Evolutionary conservation across 2,888 invertebrate species (phyloP), one percentile per base, ranked within the genome.

Genomic region (Eilema caniola): DNA sequence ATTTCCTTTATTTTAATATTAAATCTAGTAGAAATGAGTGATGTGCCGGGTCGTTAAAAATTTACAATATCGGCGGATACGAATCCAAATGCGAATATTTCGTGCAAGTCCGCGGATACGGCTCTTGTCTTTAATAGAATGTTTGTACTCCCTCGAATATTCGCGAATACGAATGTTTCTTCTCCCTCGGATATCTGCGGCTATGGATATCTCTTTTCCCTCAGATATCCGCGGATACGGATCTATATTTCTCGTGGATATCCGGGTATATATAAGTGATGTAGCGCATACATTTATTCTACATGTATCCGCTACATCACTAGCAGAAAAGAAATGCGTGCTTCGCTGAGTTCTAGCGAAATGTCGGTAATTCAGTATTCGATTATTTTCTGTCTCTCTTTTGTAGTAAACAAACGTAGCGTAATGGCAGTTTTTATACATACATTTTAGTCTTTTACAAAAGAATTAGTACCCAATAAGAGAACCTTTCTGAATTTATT

Each of bases 1-100:
- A 83, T 84, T 86, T 80, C 81, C 84, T 83, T 83, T 83, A 84
- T 84, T 86, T 85, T 84, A 85, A 85, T 87, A 77, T 81, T 71
- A 77, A 80, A 79, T 83, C 76, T 82, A 77, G 73, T 76, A 73
- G 74, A 79, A 83, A 79, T 74, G 67, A 73, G 64, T 74, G 75
- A 41, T 41, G 16, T 41, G 4, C 3, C 33, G 3, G 33, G 12
- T 41, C 23, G 23, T n/a, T 11, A 23, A 23, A 56, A 56, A 23
- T 23, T 0, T 56, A 56, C 5, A 23, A 56, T 41, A 41, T 16
- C 12, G 37, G 14, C 16, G 41, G 4, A 41, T 16, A 41, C 3
- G 16, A 16, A 41, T 41, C 3, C 3, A 4, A 41, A 41, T 41
- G 41, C 41, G 41, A 3, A 41, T 41, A 41, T 41, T 41, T 41